A percentile compares a stretch with the other conserved stretches of the same genome.
Conservation (phyloP, 1,140 invertebrate genomes). For the Portunus trituberculatus region DNA sequence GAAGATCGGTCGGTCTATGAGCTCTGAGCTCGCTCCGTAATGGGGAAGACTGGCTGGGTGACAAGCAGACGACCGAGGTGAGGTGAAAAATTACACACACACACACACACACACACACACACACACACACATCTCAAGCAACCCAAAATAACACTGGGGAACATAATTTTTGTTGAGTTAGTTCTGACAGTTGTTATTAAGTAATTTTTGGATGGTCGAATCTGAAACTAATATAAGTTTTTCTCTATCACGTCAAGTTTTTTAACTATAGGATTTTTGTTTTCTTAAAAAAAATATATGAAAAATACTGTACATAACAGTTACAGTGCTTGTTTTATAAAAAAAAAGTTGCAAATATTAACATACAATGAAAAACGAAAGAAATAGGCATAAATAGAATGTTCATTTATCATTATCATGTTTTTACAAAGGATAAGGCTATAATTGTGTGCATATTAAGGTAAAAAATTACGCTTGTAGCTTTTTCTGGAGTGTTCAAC, state of each 20-base stretch:
- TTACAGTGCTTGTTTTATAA: not conserved
- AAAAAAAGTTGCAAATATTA: not conserved
- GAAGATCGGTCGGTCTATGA: too few species aligned
- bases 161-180: not conserved
- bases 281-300: not conserved
- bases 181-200: not conserved
- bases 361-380: not conserved
- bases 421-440: not conserved
- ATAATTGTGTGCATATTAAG: not conserved
- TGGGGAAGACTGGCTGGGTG: too few species aligned
- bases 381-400: not conserved
- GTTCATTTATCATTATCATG: not conserved
- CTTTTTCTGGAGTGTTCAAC: not conserved
- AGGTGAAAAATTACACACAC: too few species aligned
- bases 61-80: too few species aligned
- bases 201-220: not conserved
- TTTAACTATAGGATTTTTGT: not conserved
- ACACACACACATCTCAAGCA: too few species aligned
- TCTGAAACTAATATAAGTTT: not conserved
- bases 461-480: not conserved
- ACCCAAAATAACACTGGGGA: not conserved
- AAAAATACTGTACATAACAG: not conserved
- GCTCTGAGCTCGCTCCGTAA: too few species aligned
- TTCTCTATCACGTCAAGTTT: not conserved
- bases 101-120: too few species aligned